These are phyloP conservation scores for Drosophila acutilabella DNA, from an alignment of 2,888 invertebrate species.

Conservation along the genomic window DNA sequence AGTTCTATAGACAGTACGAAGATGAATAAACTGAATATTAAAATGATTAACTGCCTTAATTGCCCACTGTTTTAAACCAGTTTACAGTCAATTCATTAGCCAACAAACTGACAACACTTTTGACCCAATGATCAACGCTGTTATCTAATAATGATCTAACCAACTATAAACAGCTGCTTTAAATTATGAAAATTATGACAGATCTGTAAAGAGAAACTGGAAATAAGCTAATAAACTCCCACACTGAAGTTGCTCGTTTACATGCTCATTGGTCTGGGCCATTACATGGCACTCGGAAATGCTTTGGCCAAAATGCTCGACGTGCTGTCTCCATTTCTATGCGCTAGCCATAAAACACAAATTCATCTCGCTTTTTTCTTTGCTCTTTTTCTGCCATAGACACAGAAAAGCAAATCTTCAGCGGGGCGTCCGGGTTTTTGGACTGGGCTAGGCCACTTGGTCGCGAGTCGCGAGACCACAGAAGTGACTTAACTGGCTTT, in stretches of 20 bases:
- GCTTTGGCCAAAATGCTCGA: conserved; percentile 58
- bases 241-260: conserved; percentile 41
- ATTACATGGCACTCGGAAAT: conserved; percentile 61
- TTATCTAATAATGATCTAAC: conserved; percentile 29
- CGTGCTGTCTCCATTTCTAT: conserved; percentile 49
- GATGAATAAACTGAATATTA: no score
- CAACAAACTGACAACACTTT: neutral
- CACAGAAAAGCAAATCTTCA: conserved; percentile 29
- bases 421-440: conserved; percentile 24
- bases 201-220: conserved; percentile 25
- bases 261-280: conserved; percentile 46
- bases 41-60: no score
- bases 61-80: neutral
- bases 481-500: conserved; percentile 79
- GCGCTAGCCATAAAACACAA: conserved; percentile 49
- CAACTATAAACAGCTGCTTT: conserved; percentile 1
- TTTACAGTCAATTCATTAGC: neutral
- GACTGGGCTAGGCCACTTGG: conserved; percentile 67
- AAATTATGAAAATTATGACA: conserved; percentile 24
- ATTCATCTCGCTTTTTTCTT: conserved; percentile 28
- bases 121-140: neutral
- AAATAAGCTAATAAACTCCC: conserved; percentile 48
- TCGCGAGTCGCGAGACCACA: conserved; percentile 63
- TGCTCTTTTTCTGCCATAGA: conserved; percentile 19
- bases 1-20: neutral